A percentile compares a stretch with the other conserved stretches of the same genome.
These are phyloP conservation scores for Acanthopagrus latus DNA, from an alignment of 2,797 vertebrate species.

Conservation along the genomic window DNA sequence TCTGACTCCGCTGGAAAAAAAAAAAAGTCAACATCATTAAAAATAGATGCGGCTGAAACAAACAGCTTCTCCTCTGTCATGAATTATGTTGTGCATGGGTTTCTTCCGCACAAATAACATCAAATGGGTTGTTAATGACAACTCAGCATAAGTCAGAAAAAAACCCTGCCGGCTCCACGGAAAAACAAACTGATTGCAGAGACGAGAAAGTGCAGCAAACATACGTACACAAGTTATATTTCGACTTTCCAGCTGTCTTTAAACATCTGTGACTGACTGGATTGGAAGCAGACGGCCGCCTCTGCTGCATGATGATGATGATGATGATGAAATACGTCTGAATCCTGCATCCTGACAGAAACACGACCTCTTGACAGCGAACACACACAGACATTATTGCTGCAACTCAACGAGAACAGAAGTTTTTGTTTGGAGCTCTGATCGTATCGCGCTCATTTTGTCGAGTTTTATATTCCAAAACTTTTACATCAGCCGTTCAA, in stretches of 20 bases:
- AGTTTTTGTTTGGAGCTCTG: conserved; percentile 5
- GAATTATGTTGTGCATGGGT: conserved; percentile 49
- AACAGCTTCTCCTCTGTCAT: conserved; percentile 55
- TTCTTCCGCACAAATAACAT: conserved; percentile 40
- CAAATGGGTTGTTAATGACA: conserved; percentile 34
- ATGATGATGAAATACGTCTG: conserved; percentile 24
- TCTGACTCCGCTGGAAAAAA: background rate
- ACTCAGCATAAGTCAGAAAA: conserved; percentile 17
- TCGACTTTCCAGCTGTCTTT: conserved; percentile 10
- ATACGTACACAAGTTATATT: background rate
- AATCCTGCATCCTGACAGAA: conserved; percentile 7
- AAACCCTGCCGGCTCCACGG: background rate
- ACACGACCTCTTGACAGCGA: background rate
- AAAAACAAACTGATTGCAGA: conserved; percentile 20
- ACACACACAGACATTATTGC: background rate
- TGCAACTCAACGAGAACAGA: background rate
- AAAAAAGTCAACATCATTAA: conserved; percentile 65
- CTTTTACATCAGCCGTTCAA: conserved; percentile 8
- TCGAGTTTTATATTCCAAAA: conserved; percentile 1
- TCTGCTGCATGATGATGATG: background rate
- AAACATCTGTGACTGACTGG: conserved; percentile 10
- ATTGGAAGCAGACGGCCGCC: conserved; percentile 14
- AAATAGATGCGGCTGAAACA: conserved; percentile 62
- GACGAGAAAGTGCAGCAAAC: background rate
- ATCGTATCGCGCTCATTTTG: conserved; percentile 25